Percentiles rank a stretch among this genome's conserved stretches.
Conservation (phyloP, 2,888 invertebrate species). For the Elgonia sp. region DNA sequence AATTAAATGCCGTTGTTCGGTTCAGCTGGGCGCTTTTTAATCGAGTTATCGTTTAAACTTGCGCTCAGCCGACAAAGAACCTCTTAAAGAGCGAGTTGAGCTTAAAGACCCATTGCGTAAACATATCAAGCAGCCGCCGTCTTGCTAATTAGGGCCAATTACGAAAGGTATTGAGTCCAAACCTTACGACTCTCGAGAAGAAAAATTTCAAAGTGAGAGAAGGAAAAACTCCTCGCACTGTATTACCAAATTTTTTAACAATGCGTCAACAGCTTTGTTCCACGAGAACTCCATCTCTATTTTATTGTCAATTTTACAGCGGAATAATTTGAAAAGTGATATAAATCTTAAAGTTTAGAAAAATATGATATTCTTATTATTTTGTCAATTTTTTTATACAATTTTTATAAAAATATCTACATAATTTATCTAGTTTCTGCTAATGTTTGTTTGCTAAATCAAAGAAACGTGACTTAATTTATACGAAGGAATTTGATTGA, state of each 20-base stretch:
- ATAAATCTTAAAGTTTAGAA: too few species aligned
- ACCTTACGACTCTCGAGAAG: slow-evolving; percentile 56
- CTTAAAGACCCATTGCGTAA: slow-evolving; percentile 82
- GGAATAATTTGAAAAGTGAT: too few species aligned
- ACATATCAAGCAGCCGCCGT: slow-evolving; percentile 82
- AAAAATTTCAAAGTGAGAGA: slow-evolving; percentile 16
- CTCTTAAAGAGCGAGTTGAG: slow-evolving; percentile 77
- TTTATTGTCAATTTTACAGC: too few species aligned
- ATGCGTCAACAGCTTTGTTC: neutral
- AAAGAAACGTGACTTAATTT: slow-evolving; percentile 37
- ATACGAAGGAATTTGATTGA: slow-evolving; percentile 32
- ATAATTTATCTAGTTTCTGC: too few species aligned
- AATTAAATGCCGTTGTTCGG: slow-evolving; percentile 85
- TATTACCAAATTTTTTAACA: slow-evolving; percentile 10
- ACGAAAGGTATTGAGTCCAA: slow-evolving; percentile 72
- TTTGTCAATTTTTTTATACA: too few species aligned
- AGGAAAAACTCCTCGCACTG: neutral
- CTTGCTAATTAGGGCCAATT: slow-evolving; percentile 83
- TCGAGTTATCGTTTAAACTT: slow-evolving; percentile 84
- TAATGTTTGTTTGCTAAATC: slow-evolving; percentile 2
- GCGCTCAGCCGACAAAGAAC: slow-evolving; percentile 79
- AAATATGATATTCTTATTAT: too few species aligned
- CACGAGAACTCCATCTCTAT: neutral
- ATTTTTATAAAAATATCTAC: too few species aligned
- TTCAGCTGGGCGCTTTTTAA: slow-evolving; percentile 83